Conservation (phyloP, 2,888 invertebrate genomes). For the Diplolepis rosae region DNA sequence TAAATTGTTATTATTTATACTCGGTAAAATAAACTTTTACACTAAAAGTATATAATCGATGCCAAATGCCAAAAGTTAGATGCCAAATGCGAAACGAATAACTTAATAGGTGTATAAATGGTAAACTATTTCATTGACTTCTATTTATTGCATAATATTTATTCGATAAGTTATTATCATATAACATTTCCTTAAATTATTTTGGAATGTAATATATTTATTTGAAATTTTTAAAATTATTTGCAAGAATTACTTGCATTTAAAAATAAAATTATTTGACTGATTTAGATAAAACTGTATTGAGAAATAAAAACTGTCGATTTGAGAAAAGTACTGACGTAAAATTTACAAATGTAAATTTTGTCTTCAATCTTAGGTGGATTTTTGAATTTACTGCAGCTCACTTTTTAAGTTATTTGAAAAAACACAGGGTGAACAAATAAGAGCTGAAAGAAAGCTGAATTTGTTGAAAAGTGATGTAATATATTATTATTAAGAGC, state of each 20-base stretch:
- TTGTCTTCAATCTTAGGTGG: too few species aligned
- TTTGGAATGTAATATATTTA: background rate
- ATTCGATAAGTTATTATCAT: background rate
- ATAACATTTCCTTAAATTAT: background rate
- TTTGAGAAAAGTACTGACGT: background rate
- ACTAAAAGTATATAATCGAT: background rate
- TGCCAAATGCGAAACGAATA: background rate
- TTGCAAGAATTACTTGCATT: too few species aligned
- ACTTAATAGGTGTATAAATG: background rate
- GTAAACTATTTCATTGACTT: background rate
- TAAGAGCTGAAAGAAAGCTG: background rate
- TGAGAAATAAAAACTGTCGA: background rate
- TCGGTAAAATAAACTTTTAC: background rate
- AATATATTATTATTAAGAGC: background rate
- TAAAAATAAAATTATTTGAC: too few species aligned
- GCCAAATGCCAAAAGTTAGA: background rate
- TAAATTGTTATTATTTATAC: background rate
- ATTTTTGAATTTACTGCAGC: background rate
- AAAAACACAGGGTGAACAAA: background rate
- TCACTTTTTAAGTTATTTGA: background rate
- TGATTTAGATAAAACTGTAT: too few species aligned
- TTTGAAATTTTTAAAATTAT: too few species aligned
- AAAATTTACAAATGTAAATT: background rate
- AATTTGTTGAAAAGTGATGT: background rate
- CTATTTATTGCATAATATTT: background rate